phyloP scores from a whole-genome alignment of 2,113 vertebrate species.

The Syngnathus scovelli region DNA sequence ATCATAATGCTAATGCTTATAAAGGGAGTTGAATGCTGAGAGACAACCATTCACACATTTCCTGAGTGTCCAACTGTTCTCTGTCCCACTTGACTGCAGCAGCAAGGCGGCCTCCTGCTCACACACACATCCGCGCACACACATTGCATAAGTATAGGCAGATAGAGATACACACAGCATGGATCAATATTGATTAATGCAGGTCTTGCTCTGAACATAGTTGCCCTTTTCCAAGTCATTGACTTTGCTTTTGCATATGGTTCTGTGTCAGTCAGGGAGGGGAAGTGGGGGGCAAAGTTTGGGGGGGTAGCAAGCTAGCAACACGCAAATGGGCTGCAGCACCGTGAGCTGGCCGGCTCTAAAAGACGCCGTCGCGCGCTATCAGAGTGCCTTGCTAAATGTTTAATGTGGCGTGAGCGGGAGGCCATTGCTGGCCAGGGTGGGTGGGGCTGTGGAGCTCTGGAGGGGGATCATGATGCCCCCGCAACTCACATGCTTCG shows the following conservation, averaged over 20 bases:
- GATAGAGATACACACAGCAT: constrained; percentile 25
- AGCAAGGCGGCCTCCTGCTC: constrained; percentile 28
- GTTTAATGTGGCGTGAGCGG: constrained; percentile 70
- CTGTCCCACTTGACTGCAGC: constrained; percentile 58
- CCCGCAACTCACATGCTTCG: neutral
- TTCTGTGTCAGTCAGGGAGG: constrained; percentile 18
- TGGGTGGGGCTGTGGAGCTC: constrained; percentile 47
- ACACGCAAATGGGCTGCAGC: neutral
- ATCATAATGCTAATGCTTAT: neutral
- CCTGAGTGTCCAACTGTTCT: neutral
- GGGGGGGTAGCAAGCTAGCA: constrained; percentile 16
- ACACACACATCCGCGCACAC: constrained; percentile 7
- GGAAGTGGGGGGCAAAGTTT: neutral
- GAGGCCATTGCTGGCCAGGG: constrained; percentile 59
- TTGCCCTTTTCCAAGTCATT: constrained; percentile 32
- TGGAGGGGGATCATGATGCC: constrained; percentile 16
- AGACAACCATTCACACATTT: neutral
- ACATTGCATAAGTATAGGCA: constrained; percentile 20
- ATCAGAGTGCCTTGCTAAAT: constrained; percentile 66
- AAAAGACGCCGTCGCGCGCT: constrained; percentile 65
- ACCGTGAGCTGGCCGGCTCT: constrained; percentile 45
- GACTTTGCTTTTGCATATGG: constrained; percentile 32
- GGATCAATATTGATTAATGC: constrained; percentile 55
- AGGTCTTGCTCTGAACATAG: constrained; percentile 39
- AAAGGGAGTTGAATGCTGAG: neutral